Conservation (phyloP, 2,113 vertebrate species). For the Sterrhoptilus dennistouni region DNA sequence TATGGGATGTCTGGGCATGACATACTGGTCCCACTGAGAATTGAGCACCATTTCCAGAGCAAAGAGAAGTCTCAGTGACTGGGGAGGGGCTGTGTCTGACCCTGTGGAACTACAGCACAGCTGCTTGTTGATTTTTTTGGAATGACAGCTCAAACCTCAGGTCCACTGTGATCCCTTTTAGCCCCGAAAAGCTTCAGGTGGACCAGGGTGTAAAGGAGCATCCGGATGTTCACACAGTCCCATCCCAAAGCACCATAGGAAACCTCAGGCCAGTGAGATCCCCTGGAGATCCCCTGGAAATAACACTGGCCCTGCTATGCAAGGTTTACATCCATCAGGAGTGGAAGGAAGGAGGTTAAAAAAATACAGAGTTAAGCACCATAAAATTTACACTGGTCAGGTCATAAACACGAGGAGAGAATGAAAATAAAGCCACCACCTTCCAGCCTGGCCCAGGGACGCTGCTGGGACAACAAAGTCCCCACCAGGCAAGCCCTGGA, state of each 20-base stretch:
- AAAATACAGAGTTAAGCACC: slow-evolving; percentile 69
- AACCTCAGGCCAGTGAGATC: neutral
- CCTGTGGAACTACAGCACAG: neutral
- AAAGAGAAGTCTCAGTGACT: neutral
- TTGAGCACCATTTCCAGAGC: slow-evolving; percentile 44
- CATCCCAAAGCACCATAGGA: slow-evolving; percentile 37
- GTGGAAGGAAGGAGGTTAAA: slow-evolving; percentile 13
- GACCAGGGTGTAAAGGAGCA: neutral
- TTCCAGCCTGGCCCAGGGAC: neutral
- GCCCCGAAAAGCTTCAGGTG: neutral
- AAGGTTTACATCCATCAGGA: neutral
- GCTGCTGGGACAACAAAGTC: neutral
- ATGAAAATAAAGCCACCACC: slow-evolving; percentile 10
- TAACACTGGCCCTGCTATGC: neutral
- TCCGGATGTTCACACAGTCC: neutral
- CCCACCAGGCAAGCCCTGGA: neutral
- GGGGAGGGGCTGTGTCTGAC: neutral
- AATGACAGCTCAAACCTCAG: neutral
- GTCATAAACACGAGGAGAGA: slow-evolving; percentile 40
- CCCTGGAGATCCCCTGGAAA: neutral
- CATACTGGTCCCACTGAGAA: neutral
- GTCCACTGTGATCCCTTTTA: neutral
- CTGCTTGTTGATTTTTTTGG: neutral
- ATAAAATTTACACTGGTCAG: slow-evolving; percentile 64
- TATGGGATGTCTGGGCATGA: neutral